Conservation (phyloP, 2,113 vertebrate species). For the Nerophis ophidion region DNA sequence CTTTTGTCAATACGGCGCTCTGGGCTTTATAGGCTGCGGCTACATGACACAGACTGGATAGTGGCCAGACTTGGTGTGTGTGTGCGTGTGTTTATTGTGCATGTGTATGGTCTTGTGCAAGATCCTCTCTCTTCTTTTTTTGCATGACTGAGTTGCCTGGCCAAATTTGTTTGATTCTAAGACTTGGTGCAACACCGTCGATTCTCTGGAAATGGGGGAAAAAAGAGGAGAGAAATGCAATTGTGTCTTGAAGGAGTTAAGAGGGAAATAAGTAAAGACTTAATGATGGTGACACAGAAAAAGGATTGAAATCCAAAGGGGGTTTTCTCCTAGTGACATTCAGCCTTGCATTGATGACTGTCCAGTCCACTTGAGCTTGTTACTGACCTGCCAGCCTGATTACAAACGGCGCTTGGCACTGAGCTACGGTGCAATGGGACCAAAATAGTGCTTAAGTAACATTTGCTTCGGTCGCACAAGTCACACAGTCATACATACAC, state of each 20-base stretch:
- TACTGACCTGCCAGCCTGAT: conserved; percentile 38
- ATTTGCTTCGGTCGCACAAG: conserved; percentile 46
- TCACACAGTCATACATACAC: conserved; percentile 27
- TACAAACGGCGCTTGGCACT: conserved; percentile 41
- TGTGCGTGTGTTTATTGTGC: conserved; percentile 1
- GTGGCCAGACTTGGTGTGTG: conserved; percentile 37
- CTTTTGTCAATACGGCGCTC: conserved; percentile 62
- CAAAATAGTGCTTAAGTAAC: conserved; percentile 39
- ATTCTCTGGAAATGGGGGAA: conserved; percentile 1
- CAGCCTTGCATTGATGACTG: conserved; percentile 44
- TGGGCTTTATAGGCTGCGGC: conserved; percentile 61
- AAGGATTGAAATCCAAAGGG: conserved; percentile 31
- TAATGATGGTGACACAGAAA: not conserved
- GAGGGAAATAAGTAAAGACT: not conserved
- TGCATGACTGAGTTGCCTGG: not conserved
- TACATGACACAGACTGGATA: conserved; percentile 49
- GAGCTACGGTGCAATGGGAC: conserved; percentile 13
- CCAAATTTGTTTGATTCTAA: conserved; percentile 12
- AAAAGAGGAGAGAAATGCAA: not conserved
- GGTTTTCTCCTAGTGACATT: conserved; percentile 35
- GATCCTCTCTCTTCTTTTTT: conserved; percentile 1
- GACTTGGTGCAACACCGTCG: not conserved
- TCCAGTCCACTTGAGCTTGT: conserved; percentile 36
- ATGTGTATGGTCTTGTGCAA: conserved; percentile 4
- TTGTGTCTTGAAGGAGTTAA: conserved; percentile 15